phyloP scores from a whole-genome alignment of 2,113 vertebrate genomes.

The Corythornis cristatus region DNA sequence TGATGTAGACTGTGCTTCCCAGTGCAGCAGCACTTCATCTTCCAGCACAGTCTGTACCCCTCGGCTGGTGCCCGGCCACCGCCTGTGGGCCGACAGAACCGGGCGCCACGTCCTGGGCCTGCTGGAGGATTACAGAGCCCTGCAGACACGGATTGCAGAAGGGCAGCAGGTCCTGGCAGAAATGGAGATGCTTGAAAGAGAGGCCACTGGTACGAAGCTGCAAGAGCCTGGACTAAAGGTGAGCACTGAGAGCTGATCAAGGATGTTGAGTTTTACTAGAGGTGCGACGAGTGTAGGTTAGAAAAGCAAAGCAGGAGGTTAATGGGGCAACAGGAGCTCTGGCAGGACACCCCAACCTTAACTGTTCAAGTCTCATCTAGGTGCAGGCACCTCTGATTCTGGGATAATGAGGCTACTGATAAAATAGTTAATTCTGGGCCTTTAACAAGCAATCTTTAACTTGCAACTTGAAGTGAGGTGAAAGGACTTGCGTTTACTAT shows the following conservation, averaged over 20 bases:
- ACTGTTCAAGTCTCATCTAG: neutral
- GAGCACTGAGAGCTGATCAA: neutral
- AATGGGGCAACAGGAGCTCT: neutral
- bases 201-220: neutral
- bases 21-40: conserved; percentile 71
- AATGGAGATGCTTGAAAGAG: conserved; percentile 79
- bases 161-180: conserved; percentile 77
- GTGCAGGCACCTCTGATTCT: neutral
- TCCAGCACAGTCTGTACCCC: conserved; percentile 63
- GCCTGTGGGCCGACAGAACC: conserved; percentile 82
- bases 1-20: conserved; percentile 55
- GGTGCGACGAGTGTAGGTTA: neutral
- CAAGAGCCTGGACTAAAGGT: conserved; percentile 65
- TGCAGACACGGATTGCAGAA: conserved; percentile 85
- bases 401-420: neutral
- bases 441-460: neutral
- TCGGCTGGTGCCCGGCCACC: conserved; percentile 78
- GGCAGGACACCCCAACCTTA: neutral
- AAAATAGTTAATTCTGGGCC: neutral
- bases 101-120: conserved; percentile 87
- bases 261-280: neutral
- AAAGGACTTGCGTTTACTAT: neutral
- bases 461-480: neutral
- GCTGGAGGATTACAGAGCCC: conserved; percentile 87
- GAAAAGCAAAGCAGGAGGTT: neutral